Base-by-base conservation (phyloP, 2,797 vertebrate species). In the Rhinophrynus dorsalis region DNA sequence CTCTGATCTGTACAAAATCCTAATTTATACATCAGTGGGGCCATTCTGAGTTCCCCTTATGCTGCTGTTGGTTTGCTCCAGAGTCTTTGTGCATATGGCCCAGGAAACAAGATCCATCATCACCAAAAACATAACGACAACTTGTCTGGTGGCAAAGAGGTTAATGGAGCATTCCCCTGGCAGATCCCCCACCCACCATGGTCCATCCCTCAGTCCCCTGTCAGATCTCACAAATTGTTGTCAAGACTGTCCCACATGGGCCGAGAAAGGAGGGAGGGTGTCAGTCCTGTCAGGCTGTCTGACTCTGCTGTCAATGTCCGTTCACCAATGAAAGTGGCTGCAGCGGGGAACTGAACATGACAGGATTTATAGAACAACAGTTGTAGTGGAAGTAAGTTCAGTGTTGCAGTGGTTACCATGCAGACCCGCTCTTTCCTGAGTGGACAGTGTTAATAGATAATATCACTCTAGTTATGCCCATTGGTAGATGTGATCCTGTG, bases 181-280 rank as follows among this genome's bases (percentile, higher is more conserved):
- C 6, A 3, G 12, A 20, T 13, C 18, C 26, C n/a, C 35, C 15
- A 15, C 21, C 11, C 9, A 21, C 32, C 11, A 27, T 33, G 23
- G 12, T 65, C 24, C 33, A 10, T n/a, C 33, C 23, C 15, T 54
- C 62, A 29, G 12, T 65, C 35, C 20, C 32, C 8, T 67, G 64
- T 67, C 27, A 57, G 27, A 37, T 67, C 11, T 66, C 33, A 10
- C 64, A 67, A 38, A 40, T 67, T 67, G 52, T 55, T 57, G 64
- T 2, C 18, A 67, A 52, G 64, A 18, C 52, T 45, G 52, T 23
- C 40, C 52, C 27, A 54, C 30, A 29, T 45, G 37, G n/a, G 6
- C 37, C 21, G 1, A 13, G 51, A 15, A n/a, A n/a, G n/a, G n/a
- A n/a, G 12, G 50, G 51, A 38, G 63, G 38, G 38, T 52, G 38